Percentiles rank a stretch among this genome's conserved stretches.
Conservation (phyloP, 2,888 invertebrate genomes). For the Emmelina monodactyla region DNA sequence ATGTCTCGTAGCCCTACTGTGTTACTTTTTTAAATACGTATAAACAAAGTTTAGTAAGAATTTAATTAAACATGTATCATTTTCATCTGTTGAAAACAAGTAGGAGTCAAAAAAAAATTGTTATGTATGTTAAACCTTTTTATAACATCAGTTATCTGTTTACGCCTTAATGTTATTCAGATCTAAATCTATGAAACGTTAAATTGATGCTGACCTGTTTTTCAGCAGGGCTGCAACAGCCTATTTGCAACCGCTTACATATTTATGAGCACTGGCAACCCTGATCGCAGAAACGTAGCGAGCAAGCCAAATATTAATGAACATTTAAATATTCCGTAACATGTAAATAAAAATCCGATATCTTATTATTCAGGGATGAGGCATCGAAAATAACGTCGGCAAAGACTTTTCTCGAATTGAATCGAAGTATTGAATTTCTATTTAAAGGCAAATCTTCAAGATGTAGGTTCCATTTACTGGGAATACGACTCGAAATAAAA, state of each 20-base stretch:
- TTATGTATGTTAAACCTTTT: too few relatives aligned
- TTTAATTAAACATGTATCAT: too few relatives aligned
- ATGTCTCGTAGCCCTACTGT: too few relatives aligned
- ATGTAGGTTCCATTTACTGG: too few relatives aligned
- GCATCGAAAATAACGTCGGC: neutral
- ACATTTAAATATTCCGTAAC: conserved; percentile 56
- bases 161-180: conserved; percentile 20
- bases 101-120: too few relatives aligned
- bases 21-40: too few relatives aligned
- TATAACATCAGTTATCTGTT: conserved; percentile 1
- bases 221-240: conserved; percentile 34
- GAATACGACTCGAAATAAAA: too few relatives aligned
- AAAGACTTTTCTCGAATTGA: neutral
- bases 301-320: conserved; percentile 63
- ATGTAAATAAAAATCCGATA: conserved; percentile 55
- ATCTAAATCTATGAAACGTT: conserved; percentile 31
- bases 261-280: conserved; percentile 55
- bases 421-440: too few relatives aligned
- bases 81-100: too few relatives aligned
- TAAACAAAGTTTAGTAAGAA: too few relatives aligned
- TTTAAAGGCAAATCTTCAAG: too few relatives aligned
- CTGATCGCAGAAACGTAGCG: conserved; percentile 39
- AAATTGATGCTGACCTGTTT: conserved; percentile 51
- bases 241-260: conserved; percentile 47
- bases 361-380: conserved; percentile 26